Evolutionary conservation across 2,888 invertebrate genomes (phyloP).

Genomic region (Ormia ochracea): DNA sequence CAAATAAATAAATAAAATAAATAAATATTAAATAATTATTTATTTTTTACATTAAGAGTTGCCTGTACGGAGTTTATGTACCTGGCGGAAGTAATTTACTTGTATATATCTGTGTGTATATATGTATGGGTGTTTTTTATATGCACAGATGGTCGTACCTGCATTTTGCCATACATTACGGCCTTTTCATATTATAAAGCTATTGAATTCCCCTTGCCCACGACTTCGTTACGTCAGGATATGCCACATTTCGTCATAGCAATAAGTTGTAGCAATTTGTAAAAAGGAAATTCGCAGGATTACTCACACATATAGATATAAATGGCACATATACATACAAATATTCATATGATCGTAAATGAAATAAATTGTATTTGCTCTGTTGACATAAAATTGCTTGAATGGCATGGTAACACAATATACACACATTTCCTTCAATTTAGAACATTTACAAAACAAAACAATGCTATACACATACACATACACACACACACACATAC

Average conservation of each 20-base stretch:
- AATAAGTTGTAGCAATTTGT: not conserved
- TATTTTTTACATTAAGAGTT: too few relatives aligned
- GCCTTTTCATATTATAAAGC: too few relatives aligned
- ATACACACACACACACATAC: too few relatives aligned
- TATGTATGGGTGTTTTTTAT: too few relatives aligned
- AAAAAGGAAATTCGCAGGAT: not conserved
- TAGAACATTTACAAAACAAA: not conserved
- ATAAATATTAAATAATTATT: too few relatives aligned
- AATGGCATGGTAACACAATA: slow-evolving; percentile 40
- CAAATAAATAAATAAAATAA: too few relatives aligned
- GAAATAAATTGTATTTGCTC: slow-evolving; percentile 34
- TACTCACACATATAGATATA: not conserved
- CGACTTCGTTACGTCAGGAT: not conserved
- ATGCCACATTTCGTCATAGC: not conserved
- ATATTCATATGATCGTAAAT: not conserved
- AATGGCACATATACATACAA: not conserved
- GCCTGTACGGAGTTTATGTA: too few relatives aligned
- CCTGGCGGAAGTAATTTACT: too few relatives aligned
- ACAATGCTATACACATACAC: not conserved
- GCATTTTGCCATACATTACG: too few relatives aligned
- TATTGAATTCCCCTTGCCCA: not conserved
- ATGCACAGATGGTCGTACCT: too few relatives aligned
- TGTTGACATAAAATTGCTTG: slow-evolving; percentile 55
- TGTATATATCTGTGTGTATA: too few relatives aligned
- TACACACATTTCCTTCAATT: not conserved